phyloP scores from a whole-genome alignment of 2,888 invertebrate species.

The Troides aeacus region DNA sequence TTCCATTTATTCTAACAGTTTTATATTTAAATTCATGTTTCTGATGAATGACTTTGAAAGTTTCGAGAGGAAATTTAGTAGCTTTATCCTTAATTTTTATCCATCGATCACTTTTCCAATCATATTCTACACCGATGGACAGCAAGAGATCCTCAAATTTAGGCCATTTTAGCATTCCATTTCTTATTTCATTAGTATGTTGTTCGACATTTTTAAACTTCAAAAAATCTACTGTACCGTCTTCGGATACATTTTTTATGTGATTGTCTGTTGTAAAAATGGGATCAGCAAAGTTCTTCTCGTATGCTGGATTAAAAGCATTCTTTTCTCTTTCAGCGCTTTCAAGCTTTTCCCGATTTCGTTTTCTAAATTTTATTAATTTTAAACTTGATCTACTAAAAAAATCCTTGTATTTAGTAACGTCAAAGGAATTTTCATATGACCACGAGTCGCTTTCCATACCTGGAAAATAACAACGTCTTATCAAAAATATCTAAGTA shows the following conservation, averaged over 20 bases:
- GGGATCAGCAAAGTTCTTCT: background rate
- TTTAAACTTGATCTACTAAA: background rate
- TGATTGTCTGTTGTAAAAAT: constrained; percentile 40
- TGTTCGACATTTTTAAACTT: constrained; percentile 13
- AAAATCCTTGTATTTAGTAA: constrained; percentile 57
- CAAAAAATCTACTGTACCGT: background rate
- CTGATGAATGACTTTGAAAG: constrained; percentile 47
- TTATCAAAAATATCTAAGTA: background rate
- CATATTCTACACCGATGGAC: constrained; percentile 66
- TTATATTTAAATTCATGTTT: constrained; percentile 71
- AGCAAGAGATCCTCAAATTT: constrained; percentile 68
- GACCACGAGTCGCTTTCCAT: constrained; percentile 17
- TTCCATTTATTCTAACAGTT: constrained; percentile 66
- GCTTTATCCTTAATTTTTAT: constrained; percentile 66
- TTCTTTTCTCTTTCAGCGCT: background rate
- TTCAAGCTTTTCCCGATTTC: constrained; percentile 2
- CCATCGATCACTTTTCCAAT: constrained; percentile 76
- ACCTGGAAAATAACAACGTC: constrained; percentile 5
- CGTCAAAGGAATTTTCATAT: constrained; percentile 34
- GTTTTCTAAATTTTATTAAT: constrained; percentile 28
- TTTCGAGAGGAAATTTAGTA: constrained; percentile 36
- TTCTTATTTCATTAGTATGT: constrained; percentile 26
- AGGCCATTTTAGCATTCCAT: constrained; percentile 50
- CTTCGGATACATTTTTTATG: constrained; percentile 19
- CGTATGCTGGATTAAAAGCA: background rate